Percentiles rank a stretch among this genome's conserved stretches.
Conservation (phyloP, 2,113 vertebrate species). For the Cebus imitator region DNA sequence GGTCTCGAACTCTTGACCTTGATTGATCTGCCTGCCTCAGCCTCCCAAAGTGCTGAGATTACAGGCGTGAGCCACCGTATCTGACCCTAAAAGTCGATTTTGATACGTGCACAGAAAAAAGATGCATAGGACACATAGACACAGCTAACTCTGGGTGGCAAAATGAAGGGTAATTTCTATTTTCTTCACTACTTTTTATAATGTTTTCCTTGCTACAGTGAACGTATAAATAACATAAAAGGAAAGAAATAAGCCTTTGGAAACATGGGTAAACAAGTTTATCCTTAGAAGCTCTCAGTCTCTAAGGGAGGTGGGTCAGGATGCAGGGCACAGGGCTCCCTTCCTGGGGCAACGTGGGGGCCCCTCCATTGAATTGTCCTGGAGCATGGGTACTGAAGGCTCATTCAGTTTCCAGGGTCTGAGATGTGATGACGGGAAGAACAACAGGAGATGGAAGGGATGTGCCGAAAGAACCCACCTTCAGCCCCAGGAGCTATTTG, state of each 20-base stretch:
- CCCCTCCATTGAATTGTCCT: accelerated
- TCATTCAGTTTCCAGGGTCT: neutral
- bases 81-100: no score
- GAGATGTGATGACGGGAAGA: accelerated
- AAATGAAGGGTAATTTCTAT: neutral
- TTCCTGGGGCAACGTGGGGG: accelerated
- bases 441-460: neutral
- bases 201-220: neutral
- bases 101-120: accelerated
- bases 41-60: no score
- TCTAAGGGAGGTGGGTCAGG: accelerated
- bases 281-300: neutral
- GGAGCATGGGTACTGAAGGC: accelerated
- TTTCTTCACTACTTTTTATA: neutral
- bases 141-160: neutral
- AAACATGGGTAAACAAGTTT: accelerated
- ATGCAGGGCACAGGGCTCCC: accelerated
- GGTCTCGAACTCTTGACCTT: no score
- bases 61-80: no score
- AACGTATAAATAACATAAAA: neutral
- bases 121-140: neutral
- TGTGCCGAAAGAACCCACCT: accelerated
- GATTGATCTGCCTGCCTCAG: no score
- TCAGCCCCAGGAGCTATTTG: neutral
- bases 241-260: neutral